Evolutionary conservation across 1,140 invertebrate genomes (phyloP), one percentile per base, ranked within the genome.

Genomic region (Propsilocerus akamusi): DNA sequence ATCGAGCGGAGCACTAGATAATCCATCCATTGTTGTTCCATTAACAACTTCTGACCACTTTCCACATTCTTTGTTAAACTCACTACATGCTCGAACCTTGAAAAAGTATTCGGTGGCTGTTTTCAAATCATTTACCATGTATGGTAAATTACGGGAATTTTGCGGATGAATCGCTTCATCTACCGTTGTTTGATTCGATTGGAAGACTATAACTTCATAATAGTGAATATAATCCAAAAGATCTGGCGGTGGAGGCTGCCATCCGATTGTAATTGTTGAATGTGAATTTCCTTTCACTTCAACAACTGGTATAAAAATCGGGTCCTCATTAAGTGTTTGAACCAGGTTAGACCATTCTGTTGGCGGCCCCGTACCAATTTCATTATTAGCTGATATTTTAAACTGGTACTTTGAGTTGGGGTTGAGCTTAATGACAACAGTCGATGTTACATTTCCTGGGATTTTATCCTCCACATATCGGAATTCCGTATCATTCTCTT

Each of bases 1-100:
- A n/a, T 51, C 28, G 17, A 23, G 12, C 14, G 62, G 61, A 24
- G 56, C 55, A 37, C 59, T 60, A 20, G 56, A 65, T 64, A 73
- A 72, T 51, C 83, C 84, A 63, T 88, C 86, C 66, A 86, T 73
- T 5, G 86, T 89, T 5, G 79, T 82, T 1, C 80, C 84, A 58
- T 82, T 79, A 34, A 84, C 79, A 53, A 75, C 69, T 17, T 73
- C 66, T 2, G 84, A 86, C 77, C 78, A 82, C 17, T 77, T 74
- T 5, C 83, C 81, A 63, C 85, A 89, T 37, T 71, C 65, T 48
- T 72, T 73, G 2, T 79, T 87, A 56, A 78, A 81, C 58, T 85
- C 78, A 52, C 76, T 86, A 60, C 84, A 89, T 8, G 83, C 82
- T 26, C 76, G 67, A 11, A 77, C 76, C 68, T 76, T 77, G 61